Percentiles rank a stretch among this genome's conserved stretches.
phyloP scores from a whole-genome alignment of 2,113 vertebrate species.

The Ctenomys sociabilis region DNA sequence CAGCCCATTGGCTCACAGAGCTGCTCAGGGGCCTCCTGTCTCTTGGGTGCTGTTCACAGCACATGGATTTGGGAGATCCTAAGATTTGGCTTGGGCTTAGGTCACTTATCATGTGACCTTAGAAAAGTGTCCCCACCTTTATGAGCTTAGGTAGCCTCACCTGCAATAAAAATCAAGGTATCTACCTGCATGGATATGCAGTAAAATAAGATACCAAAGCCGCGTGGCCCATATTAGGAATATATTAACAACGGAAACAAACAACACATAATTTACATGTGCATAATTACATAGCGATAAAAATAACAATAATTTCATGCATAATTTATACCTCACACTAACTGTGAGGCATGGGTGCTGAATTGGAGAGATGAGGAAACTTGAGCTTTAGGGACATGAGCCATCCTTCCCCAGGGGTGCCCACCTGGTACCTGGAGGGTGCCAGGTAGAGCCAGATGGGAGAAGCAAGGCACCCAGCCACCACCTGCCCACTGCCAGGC shows the following conservation, averaged over 20 bases:
- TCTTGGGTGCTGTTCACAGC: background rate
- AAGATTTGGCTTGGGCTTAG: background rate
- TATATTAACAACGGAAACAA: background rate
- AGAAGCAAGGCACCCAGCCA: background rate
- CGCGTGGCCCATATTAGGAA: background rate
- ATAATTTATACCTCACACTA: background rate
- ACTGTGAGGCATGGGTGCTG: background rate
- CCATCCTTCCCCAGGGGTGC: background rate
- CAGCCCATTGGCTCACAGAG: background rate
- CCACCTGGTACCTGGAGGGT: background rate
- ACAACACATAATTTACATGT: background rate
- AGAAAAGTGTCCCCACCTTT: background rate
- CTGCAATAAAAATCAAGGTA: background rate
- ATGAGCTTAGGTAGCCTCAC: background rate
- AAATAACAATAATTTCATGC: background rate
- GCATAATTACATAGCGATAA: background rate
- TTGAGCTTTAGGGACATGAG: background rate
- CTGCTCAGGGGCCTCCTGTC: background rate
- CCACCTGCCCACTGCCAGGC: fast-evolving
- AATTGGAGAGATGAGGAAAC: background rate
- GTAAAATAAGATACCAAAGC: background rate
- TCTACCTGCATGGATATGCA: background rate
- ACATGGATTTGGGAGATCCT: background rate
- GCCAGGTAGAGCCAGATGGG: background rate
- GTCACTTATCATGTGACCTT: conserved; percentile 16